Evolutionary conservation across 2,113 vertebrate genomes (phyloP), one percentile per base, ranked within the genome.

Genomic region (Seriola rivoliana): DNA sequence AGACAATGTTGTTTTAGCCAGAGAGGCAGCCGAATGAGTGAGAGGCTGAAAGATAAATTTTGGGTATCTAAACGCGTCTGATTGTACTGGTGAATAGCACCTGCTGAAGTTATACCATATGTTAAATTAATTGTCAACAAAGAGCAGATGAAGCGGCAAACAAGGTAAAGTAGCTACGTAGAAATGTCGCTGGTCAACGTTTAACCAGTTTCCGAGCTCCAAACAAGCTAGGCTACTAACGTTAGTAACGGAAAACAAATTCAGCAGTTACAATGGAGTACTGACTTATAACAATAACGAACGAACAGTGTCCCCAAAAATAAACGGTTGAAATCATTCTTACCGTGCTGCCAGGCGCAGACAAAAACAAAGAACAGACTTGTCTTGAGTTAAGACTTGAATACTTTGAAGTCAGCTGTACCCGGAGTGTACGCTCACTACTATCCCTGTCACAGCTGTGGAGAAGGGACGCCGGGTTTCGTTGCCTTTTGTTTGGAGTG

Each of bases 401-500:
- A 54, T 14, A 12, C 57, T 36, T 38, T 2, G 5, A 4, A 3
- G 50, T 9, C 34, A 29, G 34, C 50, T 17, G n/a, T 7, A 7
- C 16, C 25, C 25, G 6, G 74, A 64, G 55, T 17, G 0, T 12
- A 54, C 57, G 11, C 4, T 8, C 40, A 8, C 34, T 14, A 8
- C 48, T 7, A 42, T 8, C 8, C 29, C 44, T 46, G 55, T 75
- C 38, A 40, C 1, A n/a, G 42, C 34, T 14, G 19, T 14, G 52
- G 17, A 60, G 6, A 4, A 19, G 19, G 23, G 12, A 42, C 60
- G 69, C 76, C 71, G 23, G 48, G 25, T 57, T 62, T 21, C 13
- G 23, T 12, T 21, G 42, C 38, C 64, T 81, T 86, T 89, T 88
- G 85, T 92, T 81, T 62, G 64, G 50, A 11, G 21, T 4, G 46